Percentiles rank a stretch among this genome's conserved stretches.
phyloP scores from a whole-genome alignment of 2,888 invertebrate genomes.

The Tetanocera ferruginea region DNA sequence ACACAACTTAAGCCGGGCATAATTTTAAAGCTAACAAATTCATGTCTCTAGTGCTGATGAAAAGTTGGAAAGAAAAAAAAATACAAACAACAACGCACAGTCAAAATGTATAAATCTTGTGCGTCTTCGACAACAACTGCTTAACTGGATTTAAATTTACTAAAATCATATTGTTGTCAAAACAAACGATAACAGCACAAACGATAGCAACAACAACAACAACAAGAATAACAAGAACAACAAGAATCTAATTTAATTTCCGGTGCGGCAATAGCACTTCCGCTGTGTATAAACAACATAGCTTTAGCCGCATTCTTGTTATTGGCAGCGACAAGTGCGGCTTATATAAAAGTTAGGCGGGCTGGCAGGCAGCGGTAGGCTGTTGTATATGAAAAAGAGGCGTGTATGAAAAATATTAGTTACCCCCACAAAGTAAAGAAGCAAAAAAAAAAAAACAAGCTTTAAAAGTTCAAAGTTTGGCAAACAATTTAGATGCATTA shows the following conservation, averaged over 20 bases:
- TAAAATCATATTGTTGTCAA: conserved; percentile 49
- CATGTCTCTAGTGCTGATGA: background rate
- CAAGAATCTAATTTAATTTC: conserved; percentile 48
- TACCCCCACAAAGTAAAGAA: background rate
- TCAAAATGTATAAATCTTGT: too few relatives aligned
- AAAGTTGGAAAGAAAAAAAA: background rate
- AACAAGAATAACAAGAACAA: conserved; percentile 7
- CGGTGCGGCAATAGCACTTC: background rate
- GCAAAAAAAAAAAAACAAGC: background rate
- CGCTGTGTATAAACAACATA: too few relatives aligned
- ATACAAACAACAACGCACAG: too few relatives aligned
- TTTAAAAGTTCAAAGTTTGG: conserved; percentile 23
- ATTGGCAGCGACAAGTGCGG: too few relatives aligned
- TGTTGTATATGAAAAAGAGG: background rate
- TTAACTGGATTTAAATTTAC: conserved; percentile 49
- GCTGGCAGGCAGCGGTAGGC: background rate
- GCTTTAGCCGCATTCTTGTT: too few relatives aligned
- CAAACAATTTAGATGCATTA: background rate
- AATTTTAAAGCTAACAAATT: too few relatives aligned
- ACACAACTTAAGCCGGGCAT: too few relatives aligned
- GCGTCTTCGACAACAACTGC: conserved; percentile 35
- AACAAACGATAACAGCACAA: conserved; percentile 45
- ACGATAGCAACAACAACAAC: background rate
- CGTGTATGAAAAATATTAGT: too few relatives aligned
- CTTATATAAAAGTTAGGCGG: too few relatives aligned